Percentiles rank a stretch among this genome's conserved stretches.
Evolutionary conservation across 2,113 vertebrate genomes (phyloP).

Genomic region (Pungitius pungitius): DNA sequence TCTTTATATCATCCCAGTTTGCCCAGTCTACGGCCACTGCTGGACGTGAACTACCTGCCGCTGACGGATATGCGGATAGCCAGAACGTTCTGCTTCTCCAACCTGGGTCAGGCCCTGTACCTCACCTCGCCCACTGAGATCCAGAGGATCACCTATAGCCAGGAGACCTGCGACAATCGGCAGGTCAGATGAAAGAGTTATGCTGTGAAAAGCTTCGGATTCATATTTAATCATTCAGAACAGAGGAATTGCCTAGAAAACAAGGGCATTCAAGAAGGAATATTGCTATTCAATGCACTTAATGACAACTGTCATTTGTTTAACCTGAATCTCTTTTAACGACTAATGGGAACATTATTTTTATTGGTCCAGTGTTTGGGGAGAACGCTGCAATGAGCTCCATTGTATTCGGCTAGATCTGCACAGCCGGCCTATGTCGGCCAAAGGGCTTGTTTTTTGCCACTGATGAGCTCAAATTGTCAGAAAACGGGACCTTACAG

Average conservation of each 20-base stretch:
- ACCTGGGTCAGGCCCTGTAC: slow-evolving; percentile 96
- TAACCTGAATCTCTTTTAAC: background rate
- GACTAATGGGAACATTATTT: too few species aligned
- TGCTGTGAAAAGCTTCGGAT: background rate
- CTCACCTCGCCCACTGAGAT: slow-evolving; percentile 96
- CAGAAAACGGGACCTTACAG: background rate
- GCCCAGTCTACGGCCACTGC: slow-evolving; percentile 92
- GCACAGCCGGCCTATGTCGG: background rate
- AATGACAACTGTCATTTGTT: background rate
- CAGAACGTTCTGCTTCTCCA: slow-evolving; percentile 97
- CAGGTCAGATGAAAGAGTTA: slow-evolving; percentile 83
- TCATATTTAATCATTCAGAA: background rate
- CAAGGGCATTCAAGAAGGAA: background rate
- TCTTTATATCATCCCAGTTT: slow-evolving; percentile 80
- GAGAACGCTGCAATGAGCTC: background rate
- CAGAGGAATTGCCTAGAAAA: background rate
- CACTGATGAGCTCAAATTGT: background rate
- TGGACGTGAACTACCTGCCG: slow-evolving; percentile 97
- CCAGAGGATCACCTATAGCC: slow-evolving; percentile 97
- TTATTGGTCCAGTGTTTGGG: background rate
- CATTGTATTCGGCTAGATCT: background rate
- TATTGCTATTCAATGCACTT: background rate
- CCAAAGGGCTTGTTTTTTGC: background rate
- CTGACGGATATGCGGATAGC: slow-evolving; percentile 99
- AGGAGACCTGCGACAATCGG: slow-evolving; percentile 97